These are phyloP conservation scores for Drosophila nikananu DNA, from an alignment of 1,140 invertebrate genomes.

Conservation along the genomic window DNA sequence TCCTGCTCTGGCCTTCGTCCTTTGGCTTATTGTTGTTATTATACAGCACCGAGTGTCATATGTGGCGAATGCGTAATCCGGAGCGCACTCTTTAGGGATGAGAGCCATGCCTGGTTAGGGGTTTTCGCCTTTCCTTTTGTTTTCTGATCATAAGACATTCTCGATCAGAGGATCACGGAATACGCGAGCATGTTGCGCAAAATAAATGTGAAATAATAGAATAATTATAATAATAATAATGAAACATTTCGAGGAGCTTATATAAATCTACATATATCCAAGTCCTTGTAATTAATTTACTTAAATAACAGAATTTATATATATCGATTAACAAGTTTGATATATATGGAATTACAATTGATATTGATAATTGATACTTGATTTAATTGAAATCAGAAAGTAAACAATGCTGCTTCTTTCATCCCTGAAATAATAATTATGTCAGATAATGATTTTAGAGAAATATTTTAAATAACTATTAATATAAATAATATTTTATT, in stretches of 20 bases:
- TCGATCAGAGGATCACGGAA: slow-evolving; percentile 5
- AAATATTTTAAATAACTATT: neutral
- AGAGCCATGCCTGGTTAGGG: neutral
- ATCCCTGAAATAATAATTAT: too few species aligned
- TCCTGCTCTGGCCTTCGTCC: neutral
- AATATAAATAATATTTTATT: neutral
- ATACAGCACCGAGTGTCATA: slow-evolving; percentile 18
- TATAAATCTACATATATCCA: too few species aligned
- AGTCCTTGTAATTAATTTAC: neutral
- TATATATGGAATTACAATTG: neutral
- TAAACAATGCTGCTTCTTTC: neutral
- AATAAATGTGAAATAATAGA: neutral
- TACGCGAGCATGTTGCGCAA: neutral
- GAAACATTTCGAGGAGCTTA: neutral
- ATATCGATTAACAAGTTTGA: neutral
- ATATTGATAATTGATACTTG: too few species aligned
- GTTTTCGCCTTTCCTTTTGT: neutral
- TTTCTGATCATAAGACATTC: neutral
- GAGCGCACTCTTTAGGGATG: slow-evolving; percentile 6
- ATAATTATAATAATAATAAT: neutral
- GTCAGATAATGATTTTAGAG: too few species aligned
- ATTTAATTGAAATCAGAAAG: neutral
- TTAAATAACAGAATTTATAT: neutral
- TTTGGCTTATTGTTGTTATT: slow-evolving; percentile 21
- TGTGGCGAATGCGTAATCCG: slow-evolving; percentile 60